A percentile compares a stretch with the other conserved stretches of the same genome.
phyloP scores from a whole-genome alignment of 2,113 vertebrate genomes.

The Microtus montanus region DNA sequence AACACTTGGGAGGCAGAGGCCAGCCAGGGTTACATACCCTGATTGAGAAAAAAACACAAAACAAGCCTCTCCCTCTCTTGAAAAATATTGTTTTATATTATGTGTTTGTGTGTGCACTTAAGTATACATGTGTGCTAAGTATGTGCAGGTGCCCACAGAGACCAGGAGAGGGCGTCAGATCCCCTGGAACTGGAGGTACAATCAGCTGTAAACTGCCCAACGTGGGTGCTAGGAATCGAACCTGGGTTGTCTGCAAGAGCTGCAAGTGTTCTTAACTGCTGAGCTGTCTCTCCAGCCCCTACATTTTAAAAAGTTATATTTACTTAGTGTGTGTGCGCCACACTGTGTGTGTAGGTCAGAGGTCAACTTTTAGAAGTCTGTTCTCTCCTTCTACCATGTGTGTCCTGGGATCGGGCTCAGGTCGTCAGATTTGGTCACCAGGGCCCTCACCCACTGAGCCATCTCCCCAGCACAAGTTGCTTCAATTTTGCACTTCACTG shows the following conservation, averaged over 20 bases:
- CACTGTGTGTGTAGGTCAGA: not conserved
- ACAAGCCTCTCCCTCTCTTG: not conserved
- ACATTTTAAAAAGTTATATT: not conserved
- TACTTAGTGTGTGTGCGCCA: not conserved
- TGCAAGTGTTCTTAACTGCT: not conserved
- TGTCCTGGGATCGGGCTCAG: not conserved
- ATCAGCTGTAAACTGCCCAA: not conserved
- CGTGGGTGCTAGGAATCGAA: not conserved
- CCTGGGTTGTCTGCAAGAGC: not conserved
- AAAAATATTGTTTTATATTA: not conserved
- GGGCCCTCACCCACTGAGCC: no score
- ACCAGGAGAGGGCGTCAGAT: not conserved
- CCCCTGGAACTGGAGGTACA: not conserved
- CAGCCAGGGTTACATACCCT: not conserved
- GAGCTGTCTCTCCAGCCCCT: not conserved
- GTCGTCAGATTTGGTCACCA: not conserved
- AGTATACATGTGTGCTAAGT: no score
- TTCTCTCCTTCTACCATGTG: not conserved
- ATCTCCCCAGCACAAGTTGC: not conserved
- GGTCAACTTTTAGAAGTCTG: no score
- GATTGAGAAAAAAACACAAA: not conserved
- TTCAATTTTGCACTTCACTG: not conserved
- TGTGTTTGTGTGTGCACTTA: not conserved
- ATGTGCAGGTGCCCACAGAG: not conserved
- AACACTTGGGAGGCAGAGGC: not conserved